Percentiles rank a stretch among this genome's conserved stretches.
Conservation (phyloP, 2,888 invertebrate genomes). For the Phragmatobia fuliginosa region DNA sequence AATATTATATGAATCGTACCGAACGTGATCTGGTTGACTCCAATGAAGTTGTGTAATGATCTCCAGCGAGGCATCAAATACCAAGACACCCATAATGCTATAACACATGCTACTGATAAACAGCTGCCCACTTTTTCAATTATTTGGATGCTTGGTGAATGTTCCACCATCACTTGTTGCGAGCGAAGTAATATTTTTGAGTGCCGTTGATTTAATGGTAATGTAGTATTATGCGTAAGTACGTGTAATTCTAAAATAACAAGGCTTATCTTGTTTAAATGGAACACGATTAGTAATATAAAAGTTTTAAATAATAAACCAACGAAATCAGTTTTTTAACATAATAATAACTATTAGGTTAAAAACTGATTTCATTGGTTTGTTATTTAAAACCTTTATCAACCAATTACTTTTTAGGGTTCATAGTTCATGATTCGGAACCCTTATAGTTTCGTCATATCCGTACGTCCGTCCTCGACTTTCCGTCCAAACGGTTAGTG, state of each 20-base stretch:
- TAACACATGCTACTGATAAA: slow-evolving; percentile 22
- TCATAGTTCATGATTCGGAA: too few relatives aligned
- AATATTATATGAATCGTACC: slow-evolving; percentile 41
- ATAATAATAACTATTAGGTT: too few relatives aligned
- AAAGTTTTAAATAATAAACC: too few relatives aligned
- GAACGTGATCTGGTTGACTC: slow-evolving; percentile 41
- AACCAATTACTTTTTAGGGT: background rate
- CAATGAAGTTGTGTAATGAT: slow-evolving; percentile 49
- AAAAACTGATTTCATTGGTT: background rate
- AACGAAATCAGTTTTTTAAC: too few relatives aligned
- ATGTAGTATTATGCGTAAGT: background rate
- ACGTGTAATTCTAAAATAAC: background rate
- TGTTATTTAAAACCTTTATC: background rate
- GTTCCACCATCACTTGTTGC: background rate
- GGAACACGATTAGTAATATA: background rate
- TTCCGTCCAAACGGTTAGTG: too few relatives aligned
- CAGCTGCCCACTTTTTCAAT: slow-evolving; percentile 6
- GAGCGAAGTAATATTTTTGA: background rate
- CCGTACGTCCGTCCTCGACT: too few relatives aligned
- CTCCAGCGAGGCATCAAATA: slow-evolving; percentile 50
- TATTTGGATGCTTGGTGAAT: background rate
- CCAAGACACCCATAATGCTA: slow-evolving; percentile 45
- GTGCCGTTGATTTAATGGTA: background rate
- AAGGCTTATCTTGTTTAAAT: background rate
- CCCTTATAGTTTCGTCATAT: too few relatives aligned